These are phyloP conservation scores for Scaptodrosophila lebanonensis DNA, from an alignment of 1,140 invertebrate species.

Conservation along the genomic window DNA sequence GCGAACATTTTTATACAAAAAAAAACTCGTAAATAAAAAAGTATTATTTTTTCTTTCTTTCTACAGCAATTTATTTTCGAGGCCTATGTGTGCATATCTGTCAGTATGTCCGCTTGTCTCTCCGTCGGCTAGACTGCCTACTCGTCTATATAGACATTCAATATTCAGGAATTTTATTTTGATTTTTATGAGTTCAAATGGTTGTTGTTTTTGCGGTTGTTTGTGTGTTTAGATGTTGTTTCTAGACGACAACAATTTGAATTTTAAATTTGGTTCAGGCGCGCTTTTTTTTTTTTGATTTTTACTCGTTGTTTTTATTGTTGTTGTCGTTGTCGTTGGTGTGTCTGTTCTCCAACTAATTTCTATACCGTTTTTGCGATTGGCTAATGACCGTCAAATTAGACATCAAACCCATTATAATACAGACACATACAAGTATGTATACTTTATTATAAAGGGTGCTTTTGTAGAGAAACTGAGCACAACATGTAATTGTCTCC, in stretches of 20 bases:
- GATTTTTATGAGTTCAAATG: slow-evolving; percentile 32
- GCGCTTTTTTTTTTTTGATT: slow-evolving; percentile 35
- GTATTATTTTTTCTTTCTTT: not conserved
- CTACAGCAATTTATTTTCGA: slow-evolving; percentile 39
- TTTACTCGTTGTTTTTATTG: slow-evolving; percentile 12
- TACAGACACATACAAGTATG: no score
- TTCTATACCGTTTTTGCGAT: slow-evolving; percentile 10
- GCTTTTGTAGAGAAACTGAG: no score
- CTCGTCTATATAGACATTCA: slow-evolving; percentile 42
- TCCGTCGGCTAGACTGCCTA: not conserved
- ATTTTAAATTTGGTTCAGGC: no score
- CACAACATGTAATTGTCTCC: no score
- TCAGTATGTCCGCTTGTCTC: not conserved
- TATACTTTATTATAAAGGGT: no score
- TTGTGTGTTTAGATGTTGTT: slow-evolving; percentile 15
- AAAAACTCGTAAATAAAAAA: slow-evolving; percentile 16
- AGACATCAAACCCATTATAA: not conserved
- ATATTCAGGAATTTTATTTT: slow-evolving; percentile 64
- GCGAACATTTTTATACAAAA: no score
- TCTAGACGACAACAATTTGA: slow-evolving; percentile 47
- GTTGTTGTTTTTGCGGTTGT: slow-evolving; percentile 11
- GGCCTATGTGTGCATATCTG: slow-evolving; percentile 38
- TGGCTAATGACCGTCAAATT: slow-evolving; percentile 43
- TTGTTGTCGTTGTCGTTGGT: not conserved
- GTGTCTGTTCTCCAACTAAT: not conserved